A percentile compares a stretch with the other conserved stretches of the same genome.
Conservation (phyloP, 2,113 vertebrate species). For the Trichechus manatus region DNA sequence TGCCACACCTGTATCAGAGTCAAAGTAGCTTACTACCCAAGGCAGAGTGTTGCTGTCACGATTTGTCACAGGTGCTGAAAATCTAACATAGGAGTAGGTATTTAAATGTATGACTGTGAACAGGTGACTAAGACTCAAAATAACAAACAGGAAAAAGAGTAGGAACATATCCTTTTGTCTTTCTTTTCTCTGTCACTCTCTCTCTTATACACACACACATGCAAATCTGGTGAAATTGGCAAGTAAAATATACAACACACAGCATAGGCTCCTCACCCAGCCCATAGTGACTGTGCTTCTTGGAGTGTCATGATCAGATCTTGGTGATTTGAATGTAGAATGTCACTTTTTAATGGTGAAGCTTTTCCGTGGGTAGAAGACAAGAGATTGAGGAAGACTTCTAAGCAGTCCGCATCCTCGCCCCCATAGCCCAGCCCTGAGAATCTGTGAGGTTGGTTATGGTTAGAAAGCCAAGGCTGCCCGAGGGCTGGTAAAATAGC, state of each 20-base stretch:
- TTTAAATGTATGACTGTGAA: slow-evolving; percentile 16
- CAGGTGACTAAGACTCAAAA: slow-evolving; percentile 35
- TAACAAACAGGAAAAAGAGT: not conserved
- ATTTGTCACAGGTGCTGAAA: slow-evolving; percentile 17
- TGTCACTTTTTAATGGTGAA: not conserved
- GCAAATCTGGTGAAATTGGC: not conserved
- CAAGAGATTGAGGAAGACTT: not conserved
- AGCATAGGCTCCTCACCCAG: not conserved
- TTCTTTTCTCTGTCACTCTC: not conserved
- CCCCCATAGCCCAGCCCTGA: not conserved
- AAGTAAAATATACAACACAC: slow-evolving; percentile 7
- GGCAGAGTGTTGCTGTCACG: not conserved
- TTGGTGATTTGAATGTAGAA: not conserved
- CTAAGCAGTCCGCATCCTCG: not conserved
- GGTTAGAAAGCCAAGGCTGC: not conserved
- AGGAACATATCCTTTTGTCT: not conserved
- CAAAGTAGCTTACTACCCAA: not conserved
- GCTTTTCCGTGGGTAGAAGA: not conserved
- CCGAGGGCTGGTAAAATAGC: not conserved
- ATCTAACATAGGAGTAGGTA: not conserved
- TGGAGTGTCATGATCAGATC: not conserved
- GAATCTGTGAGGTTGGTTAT: not conserved
- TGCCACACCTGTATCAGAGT: not conserved
- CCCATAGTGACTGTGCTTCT: not conserved
- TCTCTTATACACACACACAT: not conserved